Percentiles rank a stretch among this genome's conserved stretches.
phyloP scores from a whole-genome alignment of 2,797 vertebrate genomes.

The Characodon lateralis region DNA sequence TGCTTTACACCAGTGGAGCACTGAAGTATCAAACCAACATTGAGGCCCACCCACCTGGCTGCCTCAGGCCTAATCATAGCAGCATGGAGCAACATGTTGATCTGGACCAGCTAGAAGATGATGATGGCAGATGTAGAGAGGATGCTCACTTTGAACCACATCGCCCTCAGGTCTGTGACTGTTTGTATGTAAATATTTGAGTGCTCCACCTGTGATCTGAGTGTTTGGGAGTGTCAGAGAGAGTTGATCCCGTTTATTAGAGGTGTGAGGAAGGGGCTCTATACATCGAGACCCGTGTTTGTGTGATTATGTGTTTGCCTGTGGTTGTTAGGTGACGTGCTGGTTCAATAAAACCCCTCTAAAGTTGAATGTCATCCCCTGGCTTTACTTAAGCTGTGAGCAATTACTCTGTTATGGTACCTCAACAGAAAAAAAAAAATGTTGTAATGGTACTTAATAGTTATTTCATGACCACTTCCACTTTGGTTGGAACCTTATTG shows the following conservation, averaged over 20 bases:
- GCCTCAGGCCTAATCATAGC: constrained; percentile 84
- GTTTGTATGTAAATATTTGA: constrained; percentile 13
- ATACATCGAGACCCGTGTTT: constrained; percentile 53
- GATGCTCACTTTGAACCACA: constrained; percentile 89
- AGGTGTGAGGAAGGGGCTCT: constrained; percentile 57
- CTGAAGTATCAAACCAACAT: constrained; percentile 95
- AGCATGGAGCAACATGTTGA: constrained; percentile 55
- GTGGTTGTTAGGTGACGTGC: constrained; percentile 63
- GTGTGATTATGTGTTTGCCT: constrained; percentile 66
- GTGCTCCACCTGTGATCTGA: constrained; percentile 8
- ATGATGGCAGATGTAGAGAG: constrained; percentile 82
- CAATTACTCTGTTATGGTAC: constrained; percentile 63
- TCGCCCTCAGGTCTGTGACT: constrained; percentile 87
- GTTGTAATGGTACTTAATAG: neutral
- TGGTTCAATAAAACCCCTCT: constrained; percentile 64
- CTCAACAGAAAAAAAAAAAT: constrained; percentile 11
- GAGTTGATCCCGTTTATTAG: constrained; percentile 54
- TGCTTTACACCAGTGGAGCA: constrained; percentile 82
- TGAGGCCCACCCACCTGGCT: constrained; percentile 91
- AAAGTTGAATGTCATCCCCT: constrained; percentile 42
- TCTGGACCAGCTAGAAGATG: constrained; percentile 53
- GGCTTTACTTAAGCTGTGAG: constrained; percentile 55
- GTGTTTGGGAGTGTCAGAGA: constrained; percentile 40
- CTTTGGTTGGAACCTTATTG: neutral
- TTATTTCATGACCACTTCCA: constrained; percentile 7